Conservation (phyloP, 1,140 invertebrate genomes). For the Laodelphax striatellus region DNA sequence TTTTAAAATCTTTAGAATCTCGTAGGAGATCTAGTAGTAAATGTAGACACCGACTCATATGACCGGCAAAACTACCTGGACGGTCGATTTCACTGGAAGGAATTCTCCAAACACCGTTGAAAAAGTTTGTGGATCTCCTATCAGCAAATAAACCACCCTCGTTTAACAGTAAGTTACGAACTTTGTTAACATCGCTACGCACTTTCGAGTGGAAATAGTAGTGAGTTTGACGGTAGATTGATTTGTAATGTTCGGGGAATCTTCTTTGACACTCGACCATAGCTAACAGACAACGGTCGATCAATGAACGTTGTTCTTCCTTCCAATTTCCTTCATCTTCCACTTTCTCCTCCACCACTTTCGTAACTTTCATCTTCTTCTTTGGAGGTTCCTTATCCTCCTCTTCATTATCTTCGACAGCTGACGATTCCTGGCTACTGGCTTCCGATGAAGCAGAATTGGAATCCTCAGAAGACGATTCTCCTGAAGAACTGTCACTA, state of each 20-base stretch:
- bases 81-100: constrained; percentile 81
- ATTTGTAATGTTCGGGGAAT: constrained; percentile 88
- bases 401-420: constrained; percentile 19
- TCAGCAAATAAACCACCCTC: constrained; percentile 73
- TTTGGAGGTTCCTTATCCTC: constrained; percentile 31
- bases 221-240: constrained; percentile 74
- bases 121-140: constrained; percentile 75
- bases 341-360: constrained; percentile 10
- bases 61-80: constrained; percentile 79
- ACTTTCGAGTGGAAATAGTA: constrained; percentile 65
- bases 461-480: constrained; percentile 1
- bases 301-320: constrained; percentile 34
- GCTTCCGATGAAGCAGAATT: constrained; percentile 5
- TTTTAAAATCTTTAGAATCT: constrained; percentile 64
- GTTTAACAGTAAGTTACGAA: constrained; percentile 57
- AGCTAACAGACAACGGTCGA: constrained; percentile 53
- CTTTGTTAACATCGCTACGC: constrained; percentile 51
- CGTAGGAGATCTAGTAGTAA: constrained; percentile 70
- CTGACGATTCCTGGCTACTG: neutral
- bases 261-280: constrained; percentile 72
- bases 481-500: constrained; percentile 3
- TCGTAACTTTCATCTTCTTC: constrained; percentile 27
- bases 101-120: constrained; percentile 88
- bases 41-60: constrained; percentile 75
- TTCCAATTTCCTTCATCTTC: constrained; percentile 9